Base-by-base conservation (phyloP, 2,113 vertebrate species). In the Aviceda subcristata region DNA sequence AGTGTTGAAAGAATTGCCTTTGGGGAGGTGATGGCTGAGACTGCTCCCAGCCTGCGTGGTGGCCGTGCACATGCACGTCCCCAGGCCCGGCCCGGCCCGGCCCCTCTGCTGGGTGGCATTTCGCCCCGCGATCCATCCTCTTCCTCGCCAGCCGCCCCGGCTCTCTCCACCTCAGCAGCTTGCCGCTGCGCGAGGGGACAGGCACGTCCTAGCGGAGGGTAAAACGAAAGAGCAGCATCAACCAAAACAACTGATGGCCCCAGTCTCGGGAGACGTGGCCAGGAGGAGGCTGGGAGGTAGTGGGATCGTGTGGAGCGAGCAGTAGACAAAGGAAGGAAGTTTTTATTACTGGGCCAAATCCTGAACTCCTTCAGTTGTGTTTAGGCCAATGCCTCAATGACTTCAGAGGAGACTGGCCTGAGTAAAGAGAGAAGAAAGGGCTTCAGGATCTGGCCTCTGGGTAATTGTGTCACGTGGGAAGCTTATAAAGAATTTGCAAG, bases 281-380 rank as follows among this genome's bases (percentile, higher is more conserved):
- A 74, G 85, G 45, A 88, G 91, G 75, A 66, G 83, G 55, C 90
- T 4, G 21, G 79, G 84, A 85, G 67, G 91, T 10, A 77, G 56
- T 15, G n/a, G 81, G 67, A 84, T 96, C 67, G 2, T 60, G 56
- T 17, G 41, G 75, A 90, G 57, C 29, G 93, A 97, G 80, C 64
- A 63, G 89, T 24, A 93, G 88, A 95, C 82, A 94, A 96, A 97
- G 95, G 97, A 97, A 97, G 97, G 96, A 97, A 97, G 95, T 95
- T 97, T 92, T 97, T 96, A 96, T 96, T 92, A 38, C 86, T 88
- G 73, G 84, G 67, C 75, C 74, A 90, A 94, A 95, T 97, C 86
- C 95, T 96, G 90, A 90, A 86, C 41, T 92, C 63, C 56, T 87
- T 94, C n/a, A 23, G 63, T 53, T 91, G 50, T 80, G 88, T 66